Evolutionary conservation across 2,113 vertebrate genomes (phyloP), one percentile per base, ranked within the genome.

Genomic region (Triplophysa dalaica): DNA sequence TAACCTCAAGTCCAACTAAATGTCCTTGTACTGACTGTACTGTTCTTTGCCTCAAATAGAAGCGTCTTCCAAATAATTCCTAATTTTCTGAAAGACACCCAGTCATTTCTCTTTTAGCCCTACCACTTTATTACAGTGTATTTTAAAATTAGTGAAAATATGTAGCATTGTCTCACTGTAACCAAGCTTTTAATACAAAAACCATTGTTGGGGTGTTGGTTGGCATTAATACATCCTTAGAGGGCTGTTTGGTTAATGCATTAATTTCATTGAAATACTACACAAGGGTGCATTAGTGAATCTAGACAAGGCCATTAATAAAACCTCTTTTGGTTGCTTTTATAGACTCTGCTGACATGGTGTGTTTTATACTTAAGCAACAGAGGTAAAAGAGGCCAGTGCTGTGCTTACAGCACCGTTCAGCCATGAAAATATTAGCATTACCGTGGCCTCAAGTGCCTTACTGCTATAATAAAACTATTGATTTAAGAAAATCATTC

Each of bases 191-290:
- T 16, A 2, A 48, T 70, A 68, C 2, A 24, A 70, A 70, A 54
- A 11, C 9, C 0, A 58, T 58, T 58, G 11, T 26, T 12, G 7
- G 26, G 52, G 29, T 52, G 16, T 54, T 52, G 22, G 16, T 10
- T 58, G 26, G 26, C 70, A 58, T 73, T 73, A 41, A 58, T 73
- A 24, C 52, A 60, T 60, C 2, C 41, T 60, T 60, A 41, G 70
- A 73, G 21, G 12, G 33, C 29, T 73, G 2, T 60, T 60, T 73
- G 70, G 17, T 48, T 33, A 9, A 56, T 38, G 17, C 50, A 58
- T 21, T 21, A n/a, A 2, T 70, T 70, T 38, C 17, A n/a, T 8
- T 73, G 19, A 16, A 60, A 24, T 21, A 2, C 3, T 21, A 60
- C 43, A 45, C 43, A 45, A 12, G 43, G 43, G 43, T 73, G 33